These are phyloP conservation scores for Myzus persicae DNA, from an alignment of 1,140 invertebrate species.

Conservation along the genomic window DNA sequence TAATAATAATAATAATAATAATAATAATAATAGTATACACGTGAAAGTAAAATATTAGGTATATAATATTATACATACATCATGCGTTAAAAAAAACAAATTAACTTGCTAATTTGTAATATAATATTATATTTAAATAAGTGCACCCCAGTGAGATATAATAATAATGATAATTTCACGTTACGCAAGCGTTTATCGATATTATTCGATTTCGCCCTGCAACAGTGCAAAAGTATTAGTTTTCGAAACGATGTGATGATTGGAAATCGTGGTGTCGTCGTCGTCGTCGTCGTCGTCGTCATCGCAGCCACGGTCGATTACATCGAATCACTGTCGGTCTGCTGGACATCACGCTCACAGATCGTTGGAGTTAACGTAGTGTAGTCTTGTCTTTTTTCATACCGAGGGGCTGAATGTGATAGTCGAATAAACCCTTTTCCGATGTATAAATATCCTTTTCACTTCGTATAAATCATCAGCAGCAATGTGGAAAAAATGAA, in stretches of 20 bases:
- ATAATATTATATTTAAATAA: not conserved
- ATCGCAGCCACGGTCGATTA: constrained; percentile 30
- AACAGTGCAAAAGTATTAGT: not conserved
- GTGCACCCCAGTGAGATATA: not conserved
- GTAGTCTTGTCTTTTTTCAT: constrained; percentile 18
- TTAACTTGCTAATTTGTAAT: not conserved
- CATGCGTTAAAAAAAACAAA: not conserved
- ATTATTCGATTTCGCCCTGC: not conserved
- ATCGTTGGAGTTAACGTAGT: constrained; percentile 39
- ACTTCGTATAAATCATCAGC: not conserved
- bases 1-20: not conserved
- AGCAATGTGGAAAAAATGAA: not conserved
- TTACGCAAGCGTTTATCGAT: not conserved
- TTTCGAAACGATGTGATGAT: not conserved
- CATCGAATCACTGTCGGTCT: constrained; percentile 41
- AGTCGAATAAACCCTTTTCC: constrained; percentile 9
- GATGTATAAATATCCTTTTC: not conserved
- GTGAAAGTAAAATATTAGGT: not conserved
- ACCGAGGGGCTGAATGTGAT: not conserved
- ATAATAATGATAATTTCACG: not conserved
- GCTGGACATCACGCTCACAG: constrained; percentile 20
- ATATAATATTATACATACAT: not conserved
- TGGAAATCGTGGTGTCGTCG: constrained; percentile 3
- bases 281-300: not conserved
- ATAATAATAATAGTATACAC: not conserved